Evolutionary conservation across 1,140 invertebrate genomes (phyloP).

Genomic region (Laupala kohalensis): DNA sequence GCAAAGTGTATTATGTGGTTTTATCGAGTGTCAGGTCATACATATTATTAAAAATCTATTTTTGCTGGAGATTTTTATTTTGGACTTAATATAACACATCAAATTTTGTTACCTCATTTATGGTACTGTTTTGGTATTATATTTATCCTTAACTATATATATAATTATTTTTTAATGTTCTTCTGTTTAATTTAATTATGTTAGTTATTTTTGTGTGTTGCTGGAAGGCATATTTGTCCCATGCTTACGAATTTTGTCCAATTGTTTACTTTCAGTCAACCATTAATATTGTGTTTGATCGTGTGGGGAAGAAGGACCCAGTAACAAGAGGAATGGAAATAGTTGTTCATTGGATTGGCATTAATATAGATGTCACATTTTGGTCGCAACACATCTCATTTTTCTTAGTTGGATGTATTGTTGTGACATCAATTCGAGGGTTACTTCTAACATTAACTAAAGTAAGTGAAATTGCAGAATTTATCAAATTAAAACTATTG

Average conservation of each 20-base stretch:
- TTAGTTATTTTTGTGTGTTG: not conserved
- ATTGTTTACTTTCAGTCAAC: constrained; percentile 73
- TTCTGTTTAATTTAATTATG: not conserved
- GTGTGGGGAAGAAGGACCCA: constrained; percentile 96
- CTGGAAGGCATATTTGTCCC: not conserved
- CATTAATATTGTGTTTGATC: constrained; percentile 97
- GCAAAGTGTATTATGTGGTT: too few species aligned
- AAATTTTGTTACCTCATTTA: too few species aligned
- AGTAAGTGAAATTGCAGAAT: constrained; percentile 34
- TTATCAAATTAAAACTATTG: not conserved
- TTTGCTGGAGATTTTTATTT: too few species aligned
- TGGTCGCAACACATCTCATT: constrained; percentile 99
- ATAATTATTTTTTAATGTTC: too few species aligned
- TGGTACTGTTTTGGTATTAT: too few species aligned
- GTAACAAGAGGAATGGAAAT: constrained; percentile 95
- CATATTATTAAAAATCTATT: too few species aligned
- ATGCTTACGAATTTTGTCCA: not conserved
- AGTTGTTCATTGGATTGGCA: constrained; percentile 91
- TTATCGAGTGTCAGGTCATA: too few species aligned
- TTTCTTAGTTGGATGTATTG: constrained; percentile 92
- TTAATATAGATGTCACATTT: constrained; percentile 92
- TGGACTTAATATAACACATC: too few species aligned
- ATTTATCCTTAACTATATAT: too few species aligned
- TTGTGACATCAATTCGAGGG: constrained; percentile 93
- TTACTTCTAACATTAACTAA: constrained; percentile 94